Evolutionary conservation across 2,113 vertebrate species (phyloP).

Genomic region (Archilochus colubris): DNA sequence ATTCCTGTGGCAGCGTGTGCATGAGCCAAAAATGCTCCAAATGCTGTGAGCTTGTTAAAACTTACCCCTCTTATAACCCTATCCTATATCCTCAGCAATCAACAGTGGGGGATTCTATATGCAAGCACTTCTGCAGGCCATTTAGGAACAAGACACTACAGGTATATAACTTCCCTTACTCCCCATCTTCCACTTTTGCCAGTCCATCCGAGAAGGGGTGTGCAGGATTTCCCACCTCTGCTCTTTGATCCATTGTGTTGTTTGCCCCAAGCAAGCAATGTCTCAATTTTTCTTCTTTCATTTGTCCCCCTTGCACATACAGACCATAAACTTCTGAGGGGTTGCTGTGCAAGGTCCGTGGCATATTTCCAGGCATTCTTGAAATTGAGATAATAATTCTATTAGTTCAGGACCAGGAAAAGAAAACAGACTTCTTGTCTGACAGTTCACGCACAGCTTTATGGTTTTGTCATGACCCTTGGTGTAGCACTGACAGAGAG

Average conservation of each 20-base stretch:
- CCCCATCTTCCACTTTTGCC: background rate
- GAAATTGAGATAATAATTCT: background rate
- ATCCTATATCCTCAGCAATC: background rate
- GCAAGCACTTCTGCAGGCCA: background rate
- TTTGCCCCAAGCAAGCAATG: fast-evolving
- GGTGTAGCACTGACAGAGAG: background rate
- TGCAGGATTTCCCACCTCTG: background rate
- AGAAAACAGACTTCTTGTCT: background rate
- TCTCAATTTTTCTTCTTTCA: background rate
- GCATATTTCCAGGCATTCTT: background rate
- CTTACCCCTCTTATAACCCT: background rate
- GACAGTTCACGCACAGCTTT: background rate
- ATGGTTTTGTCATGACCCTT: background rate
- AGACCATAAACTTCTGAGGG: background rate
- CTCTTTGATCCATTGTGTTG: background rate
- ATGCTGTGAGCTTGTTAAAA: background rate
- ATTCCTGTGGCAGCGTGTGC: background rate
- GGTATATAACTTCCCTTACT: background rate
- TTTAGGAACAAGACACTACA: background rate
- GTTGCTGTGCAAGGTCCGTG: background rate
- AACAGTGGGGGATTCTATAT: background rate
- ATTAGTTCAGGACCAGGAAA: background rate
- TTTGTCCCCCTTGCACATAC: background rate
- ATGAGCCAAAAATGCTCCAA: background rate
- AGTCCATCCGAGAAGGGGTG: fast-evolving